Conservation (phyloP, 2,113 vertebrate genomes). For the Ariopsis seemanni region DNA sequence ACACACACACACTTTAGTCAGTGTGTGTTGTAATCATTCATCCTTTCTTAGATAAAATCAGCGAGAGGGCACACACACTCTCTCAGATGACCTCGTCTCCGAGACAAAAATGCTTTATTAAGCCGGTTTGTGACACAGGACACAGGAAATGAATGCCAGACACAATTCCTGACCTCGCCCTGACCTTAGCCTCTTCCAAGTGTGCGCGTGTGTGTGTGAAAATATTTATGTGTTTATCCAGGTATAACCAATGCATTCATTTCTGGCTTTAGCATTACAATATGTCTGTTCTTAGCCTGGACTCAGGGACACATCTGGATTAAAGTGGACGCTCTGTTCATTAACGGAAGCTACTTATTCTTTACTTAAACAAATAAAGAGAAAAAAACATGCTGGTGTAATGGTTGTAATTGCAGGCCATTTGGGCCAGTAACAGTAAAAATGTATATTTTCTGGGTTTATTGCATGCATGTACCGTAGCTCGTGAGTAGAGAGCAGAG, state of each 20-base stretch:
- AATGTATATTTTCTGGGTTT: slow-evolving; percentile 30
- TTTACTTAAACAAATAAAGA: slow-evolving; percentile 36
- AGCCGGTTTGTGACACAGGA: slow-evolving; percentile 60
- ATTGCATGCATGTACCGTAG: slow-evolving; percentile 15
- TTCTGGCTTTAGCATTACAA: slow-evolving; percentile 2
- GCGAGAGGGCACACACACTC: slow-evolving; percentile 50
- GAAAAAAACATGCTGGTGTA: slow-evolving; percentile 14
- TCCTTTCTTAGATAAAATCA: slow-evolving; percentile 63
- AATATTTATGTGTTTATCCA: neutral
- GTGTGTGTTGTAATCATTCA: slow-evolving; percentile 53
- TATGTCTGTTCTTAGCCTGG: neutral
- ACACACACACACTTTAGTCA: neutral
- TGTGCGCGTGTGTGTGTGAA: slow-evolving; percentile 8
- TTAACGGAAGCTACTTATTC: slow-evolving; percentile 16
- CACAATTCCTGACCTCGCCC: slow-evolving; percentile 49
- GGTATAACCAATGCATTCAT: neutral
- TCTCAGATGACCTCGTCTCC: slow-evolving; percentile 58
- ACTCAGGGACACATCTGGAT: neutral
- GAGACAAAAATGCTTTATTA: slow-evolving; percentile 61
- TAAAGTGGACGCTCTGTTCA: neutral
- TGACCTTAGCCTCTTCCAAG: slow-evolving; percentile 49
- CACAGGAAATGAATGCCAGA: slow-evolving; percentile 61
- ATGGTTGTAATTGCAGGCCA: slow-evolving; percentile 36
- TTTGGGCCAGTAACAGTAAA: slow-evolving; percentile 19
- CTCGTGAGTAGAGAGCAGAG: slow-evolving; percentile 8